Conservation (phyloP, 30 jellyfish, hydroid and myxozoan genomes). For the Aurelia sp. region DNA sequence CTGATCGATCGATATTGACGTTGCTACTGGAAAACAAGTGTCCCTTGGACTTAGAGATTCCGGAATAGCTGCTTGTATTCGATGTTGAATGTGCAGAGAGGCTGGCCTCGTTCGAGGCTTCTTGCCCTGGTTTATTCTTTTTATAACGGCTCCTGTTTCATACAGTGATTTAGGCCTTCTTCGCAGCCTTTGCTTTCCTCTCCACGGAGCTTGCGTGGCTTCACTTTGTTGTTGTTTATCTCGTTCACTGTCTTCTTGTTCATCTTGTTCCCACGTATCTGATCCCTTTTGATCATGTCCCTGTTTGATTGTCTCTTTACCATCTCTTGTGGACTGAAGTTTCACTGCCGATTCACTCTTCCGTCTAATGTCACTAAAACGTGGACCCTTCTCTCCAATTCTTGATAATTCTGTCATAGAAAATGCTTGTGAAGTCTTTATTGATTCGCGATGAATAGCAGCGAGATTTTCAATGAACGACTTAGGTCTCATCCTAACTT, state of each 20-base stretch:
- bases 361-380: background rate
- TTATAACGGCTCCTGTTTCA: conserved; percentile 45
- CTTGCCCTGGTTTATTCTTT: conserved; percentile 2
- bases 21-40: background rate
- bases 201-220: background rate
- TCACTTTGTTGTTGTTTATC: background rate
- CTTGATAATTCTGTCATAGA: conserved; percentile 45
- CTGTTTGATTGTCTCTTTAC: background rate
- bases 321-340: background rate
- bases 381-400: background rate
- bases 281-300: background rate
- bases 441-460: conserved; percentile 59
- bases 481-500: conserved; percentile 54
- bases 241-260: background rate
- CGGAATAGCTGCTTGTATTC: conserved; percentile 53
- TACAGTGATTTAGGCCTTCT: conserved; percentile 51
- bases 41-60: conserved; percentile 38
- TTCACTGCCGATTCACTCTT: background rate
- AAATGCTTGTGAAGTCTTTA: conserved; percentile 11
- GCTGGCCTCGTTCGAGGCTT: conserved; percentile 50
- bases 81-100: conserved; percentile 42
- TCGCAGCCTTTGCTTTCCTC: conserved; percentile 41
- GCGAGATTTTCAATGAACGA: conserved; percentile 64
- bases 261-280: background rate
- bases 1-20: background rate